Evolutionary conservation across 2,113 vertebrate genomes (phyloP), one percentile per base, ranked within the genome.

Genomic region (Chaetodon auriga): DNA sequence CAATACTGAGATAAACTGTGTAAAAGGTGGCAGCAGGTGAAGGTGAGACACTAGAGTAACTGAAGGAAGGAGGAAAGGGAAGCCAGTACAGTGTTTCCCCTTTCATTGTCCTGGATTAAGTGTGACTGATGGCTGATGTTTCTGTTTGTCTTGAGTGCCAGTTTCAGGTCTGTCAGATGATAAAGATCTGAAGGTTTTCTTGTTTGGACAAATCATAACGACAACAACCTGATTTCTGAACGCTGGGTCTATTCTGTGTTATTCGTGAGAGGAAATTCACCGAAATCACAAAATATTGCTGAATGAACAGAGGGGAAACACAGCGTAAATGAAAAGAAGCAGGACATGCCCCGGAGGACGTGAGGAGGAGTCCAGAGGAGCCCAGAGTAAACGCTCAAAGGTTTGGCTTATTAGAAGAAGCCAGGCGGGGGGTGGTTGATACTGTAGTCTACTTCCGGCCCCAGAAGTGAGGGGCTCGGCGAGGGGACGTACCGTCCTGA

Each of bases 401-500:
- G 54, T 82, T 92, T 90, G 89, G 92, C 90, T 97, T 94, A 96
- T 95, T 93, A 97, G 95, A 96, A 93, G 95, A 95, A 96, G 92
- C 96, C 96, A 82, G 95, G 95, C 94, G 93, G 95, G 95, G 94
- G 94, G 91, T 95, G 95, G 93, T 95, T 90, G 95, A 95, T 25
- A 60, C 36, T 46, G 75, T 88, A 94, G 95, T 95, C 96, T 97
- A 97, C 94, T 96, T 97, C 96, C 96, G 94, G 92, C 96, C 97
- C 96, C 97, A 96, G 95, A 96, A 96, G 95, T 96, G 96, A 63
- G 97, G 96, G 94, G 95, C 94, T 96, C 96, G 95, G 96, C 93
- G 96, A 94, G 96, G 96, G 96, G 96, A 99, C 96, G 94, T 97
- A 97, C 97, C 97, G 96, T 97, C 97, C 97, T 97, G 96, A 95